These are phyloP conservation scores for Molossus alvarezi DNA, from an alignment of 2,797 vertebrate genomes.

Conservation along the genomic window DNA sequence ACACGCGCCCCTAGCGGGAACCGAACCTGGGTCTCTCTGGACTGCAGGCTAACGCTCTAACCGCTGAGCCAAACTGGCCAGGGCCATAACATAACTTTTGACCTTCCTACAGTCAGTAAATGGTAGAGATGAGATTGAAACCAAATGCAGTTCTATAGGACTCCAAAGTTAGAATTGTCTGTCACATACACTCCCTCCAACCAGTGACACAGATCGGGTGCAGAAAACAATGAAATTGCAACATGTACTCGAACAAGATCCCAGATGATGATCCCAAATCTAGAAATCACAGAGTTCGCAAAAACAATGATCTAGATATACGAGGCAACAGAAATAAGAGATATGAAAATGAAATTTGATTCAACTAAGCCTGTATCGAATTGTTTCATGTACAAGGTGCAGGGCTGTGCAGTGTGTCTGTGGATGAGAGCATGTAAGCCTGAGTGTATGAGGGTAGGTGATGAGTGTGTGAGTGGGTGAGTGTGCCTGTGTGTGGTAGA, in stretches of 20 bases:
- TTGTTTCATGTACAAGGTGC: background rate
- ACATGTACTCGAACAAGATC: background rate
- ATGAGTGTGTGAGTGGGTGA: background rate
- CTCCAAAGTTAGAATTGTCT: background rate
- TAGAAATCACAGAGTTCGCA: background rate
- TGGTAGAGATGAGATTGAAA: background rate
- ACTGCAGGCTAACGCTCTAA: no score
- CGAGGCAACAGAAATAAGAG: background rate
- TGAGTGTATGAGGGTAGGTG: background rate
- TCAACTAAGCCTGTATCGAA: background rate
- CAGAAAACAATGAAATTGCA: background rate
- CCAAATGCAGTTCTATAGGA: background rate
- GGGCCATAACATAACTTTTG: background rate
- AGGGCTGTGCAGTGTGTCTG: background rate
- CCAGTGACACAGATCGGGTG: background rate
- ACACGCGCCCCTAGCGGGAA: no score
- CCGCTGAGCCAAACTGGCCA: no score
- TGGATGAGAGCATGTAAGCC: background rate
- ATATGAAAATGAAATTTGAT: background rate
- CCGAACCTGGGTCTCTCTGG: no score
- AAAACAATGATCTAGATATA: background rate
- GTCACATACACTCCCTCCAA: background rate
- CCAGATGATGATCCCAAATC: background rate
- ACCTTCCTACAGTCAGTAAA: background rate
- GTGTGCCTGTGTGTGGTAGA: background rate